These are phyloP conservation scores for Orientallactaga bullata DNA, from an alignment of 2,113 vertebrate species.

Conservation along the genomic window DNA sequence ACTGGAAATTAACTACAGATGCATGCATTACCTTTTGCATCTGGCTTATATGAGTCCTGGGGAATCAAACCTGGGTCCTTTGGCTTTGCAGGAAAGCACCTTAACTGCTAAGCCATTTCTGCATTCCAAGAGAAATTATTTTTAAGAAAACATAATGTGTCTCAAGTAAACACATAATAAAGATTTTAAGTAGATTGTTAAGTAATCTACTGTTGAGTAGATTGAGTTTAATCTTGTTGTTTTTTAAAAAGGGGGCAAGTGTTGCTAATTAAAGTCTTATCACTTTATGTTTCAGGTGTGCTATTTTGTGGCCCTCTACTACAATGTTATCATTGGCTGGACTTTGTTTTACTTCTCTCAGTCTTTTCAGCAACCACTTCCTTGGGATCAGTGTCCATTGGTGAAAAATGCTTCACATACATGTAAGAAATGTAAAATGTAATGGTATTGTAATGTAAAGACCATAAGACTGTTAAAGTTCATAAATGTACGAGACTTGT, in stretches of 20 bases:
- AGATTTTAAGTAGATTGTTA: background rate
- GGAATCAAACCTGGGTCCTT: too few relatives aligned
- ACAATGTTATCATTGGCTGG: slow-evolving; percentile 99
- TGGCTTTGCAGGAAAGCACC: too few relatives aligned
- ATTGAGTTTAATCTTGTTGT: background rate
- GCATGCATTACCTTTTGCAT: too few relatives aligned
- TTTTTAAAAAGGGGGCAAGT: background rate
- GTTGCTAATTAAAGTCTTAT: background rate
- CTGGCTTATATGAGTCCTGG: too few relatives aligned
- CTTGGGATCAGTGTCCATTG: slow-evolving; percentile 97
- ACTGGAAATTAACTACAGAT: too few relatives aligned
- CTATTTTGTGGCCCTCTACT: slow-evolving; percentile 98
- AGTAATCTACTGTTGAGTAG: background rate
- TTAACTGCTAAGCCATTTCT: too few relatives aligned
- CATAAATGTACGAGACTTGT: background rate
- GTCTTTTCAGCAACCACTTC: slow-evolving; percentile 97
- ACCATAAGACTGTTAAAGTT: background rate
- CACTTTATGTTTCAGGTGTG: slow-evolving; percentile 90
- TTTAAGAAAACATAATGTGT: slow-evolving; percentile 39
- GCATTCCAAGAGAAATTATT: background rate
- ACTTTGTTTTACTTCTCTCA: slow-evolving; percentile 99
- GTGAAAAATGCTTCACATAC: slow-evolving; percentile 93
- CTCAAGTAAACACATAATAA: slow-evolving; percentile 28
- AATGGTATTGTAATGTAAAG: background rate
- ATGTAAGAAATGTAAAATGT: slow-evolving; percentile 87